Conservation (phyloP, 2,888 invertebrate species). For the Acanthosepion pharaonis region DNA sequence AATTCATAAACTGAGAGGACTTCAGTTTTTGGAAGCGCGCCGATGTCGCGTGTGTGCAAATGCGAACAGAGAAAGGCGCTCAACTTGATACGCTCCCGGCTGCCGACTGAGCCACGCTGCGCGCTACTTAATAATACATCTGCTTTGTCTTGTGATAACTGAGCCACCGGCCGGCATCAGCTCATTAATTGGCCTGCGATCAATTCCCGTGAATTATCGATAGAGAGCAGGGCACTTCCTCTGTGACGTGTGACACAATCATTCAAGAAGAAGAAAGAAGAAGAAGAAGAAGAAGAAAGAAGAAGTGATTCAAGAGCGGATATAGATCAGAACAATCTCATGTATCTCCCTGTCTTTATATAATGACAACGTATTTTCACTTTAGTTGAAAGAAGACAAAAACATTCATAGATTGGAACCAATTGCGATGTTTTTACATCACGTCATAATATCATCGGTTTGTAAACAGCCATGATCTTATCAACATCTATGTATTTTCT, state of each 20-base stretch:
- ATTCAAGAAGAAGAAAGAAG: neutral
- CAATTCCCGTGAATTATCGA: constrained; percentile 8
- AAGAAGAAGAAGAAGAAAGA: no score
- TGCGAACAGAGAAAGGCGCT: neutral
- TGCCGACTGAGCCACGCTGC: neutral
- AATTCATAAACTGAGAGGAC: neutral
- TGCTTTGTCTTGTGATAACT: neutral
- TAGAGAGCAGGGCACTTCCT: neutral
- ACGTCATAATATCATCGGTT: no score
- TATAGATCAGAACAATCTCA: no score
- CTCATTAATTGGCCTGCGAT: neutral
- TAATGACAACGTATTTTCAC: no score
- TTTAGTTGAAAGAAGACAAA: no score
- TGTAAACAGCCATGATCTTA: no score
- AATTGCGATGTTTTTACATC: no score
- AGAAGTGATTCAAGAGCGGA: no score
- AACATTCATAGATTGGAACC: no score
- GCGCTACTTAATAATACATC: neutral
- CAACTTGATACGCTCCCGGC: constrained; percentile 10
- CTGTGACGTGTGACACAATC: neutral
- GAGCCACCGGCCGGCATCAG: neutral
- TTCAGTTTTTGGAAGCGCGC: constrained; percentile 16
- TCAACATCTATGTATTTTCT: no score
- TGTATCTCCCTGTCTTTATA: no score
- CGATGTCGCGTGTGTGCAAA: neutral